Evolutionary conservation across 1,140 invertebrate genomes (phyloP).

Genomic region (Bombus difficillimus): DNA sequence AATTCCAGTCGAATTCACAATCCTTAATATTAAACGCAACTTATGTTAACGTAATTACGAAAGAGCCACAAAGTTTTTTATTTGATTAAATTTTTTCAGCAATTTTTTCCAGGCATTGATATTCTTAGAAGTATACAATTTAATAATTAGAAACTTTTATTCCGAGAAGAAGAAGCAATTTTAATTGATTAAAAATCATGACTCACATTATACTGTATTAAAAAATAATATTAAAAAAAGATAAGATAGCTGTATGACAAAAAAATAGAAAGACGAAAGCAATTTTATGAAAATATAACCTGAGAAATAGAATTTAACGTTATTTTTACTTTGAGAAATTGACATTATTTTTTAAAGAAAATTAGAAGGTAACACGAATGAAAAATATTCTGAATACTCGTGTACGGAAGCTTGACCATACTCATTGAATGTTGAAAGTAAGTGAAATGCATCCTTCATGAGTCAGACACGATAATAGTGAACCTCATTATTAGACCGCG

Average conservation of each 20-base stretch:
- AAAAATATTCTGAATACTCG: neutral
- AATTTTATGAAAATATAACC: too few species aligned
- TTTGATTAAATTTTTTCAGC: neutral
- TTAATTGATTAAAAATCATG: neutral
- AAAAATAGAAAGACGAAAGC: too few species aligned
- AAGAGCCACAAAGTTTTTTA: neutral
- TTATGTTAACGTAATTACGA: neutral
- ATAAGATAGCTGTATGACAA: neutral
- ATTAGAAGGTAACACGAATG: too few species aligned
- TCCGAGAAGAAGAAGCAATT: neutral
- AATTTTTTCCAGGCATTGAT: neutral
- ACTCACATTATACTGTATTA: neutral
- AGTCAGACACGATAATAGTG: slow-evolving; percentile 10
- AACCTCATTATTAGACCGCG: neutral
- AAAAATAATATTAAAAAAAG: neutral
- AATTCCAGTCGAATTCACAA: neutral
- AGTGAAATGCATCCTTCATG: slow-evolving; percentile 21
- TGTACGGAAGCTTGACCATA: neutral
- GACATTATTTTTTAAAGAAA: too few species aligned
- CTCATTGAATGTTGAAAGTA: neutral
- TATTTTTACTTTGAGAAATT: too few species aligned
- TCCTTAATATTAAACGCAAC: neutral
- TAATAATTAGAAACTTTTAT: neutral
- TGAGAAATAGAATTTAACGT: too few species aligned
- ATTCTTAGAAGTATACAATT: neutral